Base-by-base conservation (phyloP, 2,797 vertebrate genomes). In the Numenius phaeopus region DNA sequence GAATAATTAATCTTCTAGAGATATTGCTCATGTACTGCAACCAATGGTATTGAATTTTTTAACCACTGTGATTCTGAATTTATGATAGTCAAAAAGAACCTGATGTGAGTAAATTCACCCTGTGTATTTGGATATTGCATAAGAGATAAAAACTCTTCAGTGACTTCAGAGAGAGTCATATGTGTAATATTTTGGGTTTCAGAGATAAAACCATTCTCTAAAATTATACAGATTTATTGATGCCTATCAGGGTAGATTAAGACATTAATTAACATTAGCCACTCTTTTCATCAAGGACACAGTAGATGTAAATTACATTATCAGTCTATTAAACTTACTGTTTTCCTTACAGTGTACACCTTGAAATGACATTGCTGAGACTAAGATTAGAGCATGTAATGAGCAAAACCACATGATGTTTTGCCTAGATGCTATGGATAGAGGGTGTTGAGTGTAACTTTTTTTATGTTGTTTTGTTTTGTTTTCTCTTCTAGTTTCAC, bases 61-160 rank as follows among this genome's bases (percentile, higher is more conserved):
- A 73, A 50, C 7, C 1, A 0, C 20, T 14, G 7, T 47, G 16
- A 42, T 66, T 71, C 26, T 52, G 58, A 61, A n/a, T 29, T 52
- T 14, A 55, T 23, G 2, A 18, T n/a, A 59, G 30, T 13, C 4
- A 50, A 76, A 80, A 69, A 54, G 30, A 69, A 57, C 11, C 59
- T n/a, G 17, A 40, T 70, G 14, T 49, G 29, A 65, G 4, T 5
- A 76, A 79, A 46, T 57, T 49, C 0, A 0, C 30, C 7, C 7
- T 50, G 26, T 64, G 7, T 59, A n/a, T 77, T 37, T 64, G 20
- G 15, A 32, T 52, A 61, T 79, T 77, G 5, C 9, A 1, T 57
- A 26, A 61, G 12, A 79, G 24, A 32, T 1, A 34, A 64, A 62
- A 73, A 30, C 2, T 46, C 8, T 57, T 46, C 16, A 57, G 4